A percentile compares a stretch with the other conserved stretches of the same genome.
phyloP scores from a whole-genome alignment of 2,888 invertebrate genomes.

The Cenopis cana region DNA sequence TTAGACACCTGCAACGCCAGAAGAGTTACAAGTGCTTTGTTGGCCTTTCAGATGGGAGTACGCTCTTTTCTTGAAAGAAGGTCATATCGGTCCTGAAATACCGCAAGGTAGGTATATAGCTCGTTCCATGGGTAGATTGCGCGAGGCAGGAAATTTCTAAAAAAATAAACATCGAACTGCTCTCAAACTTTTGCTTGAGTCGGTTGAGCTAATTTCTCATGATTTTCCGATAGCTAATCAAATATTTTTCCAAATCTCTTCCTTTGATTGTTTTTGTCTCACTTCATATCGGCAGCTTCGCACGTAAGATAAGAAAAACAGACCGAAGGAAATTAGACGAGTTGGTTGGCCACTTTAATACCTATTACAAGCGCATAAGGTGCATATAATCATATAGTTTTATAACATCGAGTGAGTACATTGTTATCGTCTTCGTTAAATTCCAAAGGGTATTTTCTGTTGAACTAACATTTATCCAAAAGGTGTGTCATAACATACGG shows the following conservation, averaged over 20 bases:
- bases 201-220: not conserved
- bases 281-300: constrained; percentile 51
- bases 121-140: too few species aligned
- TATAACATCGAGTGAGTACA: not conserved
- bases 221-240: constrained; percentile 1
- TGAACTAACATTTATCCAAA: constrained; percentile 72
- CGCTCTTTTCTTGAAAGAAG: too few species aligned
- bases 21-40: too few species aligned
- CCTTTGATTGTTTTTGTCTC: constrained; percentile 3
- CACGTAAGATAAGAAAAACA: constrained; percentile 73
- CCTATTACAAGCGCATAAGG: not conserved
- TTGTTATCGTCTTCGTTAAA: not conserved
- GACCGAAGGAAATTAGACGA: constrained; percentile 14
- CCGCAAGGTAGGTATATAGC: too few species aligned
- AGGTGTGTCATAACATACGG: constrained; percentile 49
- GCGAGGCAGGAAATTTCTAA: too few species aligned
- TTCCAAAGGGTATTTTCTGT: constrained; percentile 53
- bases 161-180: too few species aligned
- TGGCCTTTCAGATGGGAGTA: too few species aligned
- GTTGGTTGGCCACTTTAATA: not conserved
- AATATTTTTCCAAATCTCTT: constrained; percentile 23
- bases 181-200: too few species aligned
- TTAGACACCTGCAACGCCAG: too few species aligned
- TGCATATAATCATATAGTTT: not conserved
- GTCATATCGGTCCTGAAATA: too few species aligned